phyloP scores from a whole-genome alignment of 23 tunicate genomes.

The Oikopleura vanhoeffeni region DNA sequence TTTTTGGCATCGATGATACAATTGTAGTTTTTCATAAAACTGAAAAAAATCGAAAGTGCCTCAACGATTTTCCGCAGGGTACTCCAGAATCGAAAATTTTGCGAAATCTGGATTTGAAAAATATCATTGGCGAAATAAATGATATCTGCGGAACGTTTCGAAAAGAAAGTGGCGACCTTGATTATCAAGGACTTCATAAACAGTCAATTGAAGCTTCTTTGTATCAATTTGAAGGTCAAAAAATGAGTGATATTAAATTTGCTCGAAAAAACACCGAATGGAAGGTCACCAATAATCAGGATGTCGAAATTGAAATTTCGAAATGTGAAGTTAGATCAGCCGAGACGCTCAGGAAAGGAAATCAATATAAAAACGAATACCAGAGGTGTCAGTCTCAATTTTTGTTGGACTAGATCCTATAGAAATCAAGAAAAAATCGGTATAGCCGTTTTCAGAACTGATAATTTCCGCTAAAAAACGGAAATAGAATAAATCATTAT shows the following conservation, averaged over 20 bases:
- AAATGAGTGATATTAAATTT: neutral
- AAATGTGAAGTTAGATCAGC: neutral
- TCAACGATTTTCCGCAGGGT: neutral
- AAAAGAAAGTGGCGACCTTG: neutral
- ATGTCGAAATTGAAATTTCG: neutral
- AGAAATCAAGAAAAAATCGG: no score
- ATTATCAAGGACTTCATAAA: neutral
- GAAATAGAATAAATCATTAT: no score
- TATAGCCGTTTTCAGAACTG: no score
- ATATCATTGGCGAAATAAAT: neutral
- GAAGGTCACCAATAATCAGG: neutral
- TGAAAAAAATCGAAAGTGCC: neutral
- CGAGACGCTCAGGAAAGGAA: neutral
- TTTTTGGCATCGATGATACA: neutral
- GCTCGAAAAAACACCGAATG: neutral
- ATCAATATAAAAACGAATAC: no score
- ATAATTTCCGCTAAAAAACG: no score
- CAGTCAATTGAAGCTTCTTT: neutral
- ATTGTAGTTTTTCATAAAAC: neutral
- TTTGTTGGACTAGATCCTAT: no score
- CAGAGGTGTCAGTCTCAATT: no score
- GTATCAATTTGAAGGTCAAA: neutral
- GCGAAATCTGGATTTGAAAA: neutral
- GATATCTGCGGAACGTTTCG: neutral
- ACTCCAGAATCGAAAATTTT: neutral